Evolutionary conservation across 2,888 invertebrate genomes (phyloP).

Genomic region (Tortrix viridana): DNA sequence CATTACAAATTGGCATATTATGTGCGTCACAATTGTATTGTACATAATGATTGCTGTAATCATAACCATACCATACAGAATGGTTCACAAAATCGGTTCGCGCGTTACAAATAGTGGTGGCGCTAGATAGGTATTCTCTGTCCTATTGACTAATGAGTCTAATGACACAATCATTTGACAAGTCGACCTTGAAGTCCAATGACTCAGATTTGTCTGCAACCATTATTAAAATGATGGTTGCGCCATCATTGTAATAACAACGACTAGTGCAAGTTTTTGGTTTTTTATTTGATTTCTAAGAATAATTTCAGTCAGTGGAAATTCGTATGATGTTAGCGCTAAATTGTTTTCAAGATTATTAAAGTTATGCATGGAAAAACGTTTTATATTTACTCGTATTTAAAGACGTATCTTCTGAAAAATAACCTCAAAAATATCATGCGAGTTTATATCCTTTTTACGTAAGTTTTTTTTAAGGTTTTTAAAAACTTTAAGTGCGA

Average conservation of each 20-base stretch:
- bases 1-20: constrained; percentile 18
- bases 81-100: constrained; percentile 12
- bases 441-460: too few species aligned
- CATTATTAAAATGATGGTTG: too few species aligned
- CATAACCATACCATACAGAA: constrained; percentile 16
- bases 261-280: neutral
- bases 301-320: neutral
- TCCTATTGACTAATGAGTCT: constrained; percentile 13
- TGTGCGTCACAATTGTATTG: constrained; percentile 13
- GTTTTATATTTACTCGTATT: too few species aligned
- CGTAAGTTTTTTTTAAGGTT: too few species aligned
- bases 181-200: constrained; percentile 14
- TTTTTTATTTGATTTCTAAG: neutral
- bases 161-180: constrained; percentile 22
- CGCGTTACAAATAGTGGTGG: constrained; percentile 7
- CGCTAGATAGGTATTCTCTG: neutral
- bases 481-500: too few species aligned
- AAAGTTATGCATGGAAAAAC: too few species aligned
- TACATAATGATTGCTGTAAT: constrained; percentile 23
- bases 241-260: neutral
- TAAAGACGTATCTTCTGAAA: too few species aligned
- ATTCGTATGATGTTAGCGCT: too few species aligned
- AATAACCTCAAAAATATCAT: too few species aligned
- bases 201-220: constrained; percentile 14
- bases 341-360: too few species aligned